Conservation (phyloP, 1,140 invertebrate species). For the Drosophila sechellia region DNA sequence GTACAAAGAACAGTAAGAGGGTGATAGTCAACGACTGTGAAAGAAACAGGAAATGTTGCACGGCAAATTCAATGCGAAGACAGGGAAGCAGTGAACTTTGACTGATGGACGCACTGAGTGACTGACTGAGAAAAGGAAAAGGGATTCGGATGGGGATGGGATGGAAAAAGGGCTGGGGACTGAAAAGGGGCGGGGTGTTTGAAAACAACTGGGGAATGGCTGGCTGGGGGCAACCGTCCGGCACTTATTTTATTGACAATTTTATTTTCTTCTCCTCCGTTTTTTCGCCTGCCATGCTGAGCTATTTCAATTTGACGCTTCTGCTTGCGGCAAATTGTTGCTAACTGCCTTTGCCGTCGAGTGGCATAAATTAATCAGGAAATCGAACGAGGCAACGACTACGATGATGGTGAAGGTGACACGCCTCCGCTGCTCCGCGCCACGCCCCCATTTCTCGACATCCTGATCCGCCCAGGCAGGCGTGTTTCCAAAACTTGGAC, state of each 20-base stretch:
- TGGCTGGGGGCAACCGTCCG: conserved; percentile 32
- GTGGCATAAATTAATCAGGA: conserved; percentile 80
- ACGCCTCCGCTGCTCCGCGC: background rate
- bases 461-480: conserved; percentile 30
- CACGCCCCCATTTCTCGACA: conserved; percentile 25
- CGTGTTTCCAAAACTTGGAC: conserved; percentile 49
- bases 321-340: conserved; percentile 80
- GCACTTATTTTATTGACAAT: conserved; percentile 81
- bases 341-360: conserved; percentile 60
- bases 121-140: conserved; percentile 6
- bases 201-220: conserved; percentile 13
- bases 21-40: conserved; percentile 27
- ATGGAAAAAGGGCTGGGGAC: no score
- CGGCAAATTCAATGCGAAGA: conserved; percentile 42
- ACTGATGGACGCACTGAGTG: conserved; percentile 46
- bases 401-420: conserved; percentile 17
- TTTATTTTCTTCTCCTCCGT: conserved; percentile 46
- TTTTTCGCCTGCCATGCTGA: conserved; percentile 12
- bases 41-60: conserved; percentile 76
- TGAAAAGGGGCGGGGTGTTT: background rate
- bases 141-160: conserved; percentile 2
- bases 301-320: conserved; percentile 73
- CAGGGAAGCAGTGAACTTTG: conserved; percentile 56
- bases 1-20: conserved; percentile 3
- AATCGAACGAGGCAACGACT: conserved; percentile 57